A percentile compares a stretch with the other conserved stretches of the same genome.
These are phyloP conservation scores for Pipa parva DNA, from an alignment of 2,113 vertebrate genomes.

Conservation along the genomic window DNA sequence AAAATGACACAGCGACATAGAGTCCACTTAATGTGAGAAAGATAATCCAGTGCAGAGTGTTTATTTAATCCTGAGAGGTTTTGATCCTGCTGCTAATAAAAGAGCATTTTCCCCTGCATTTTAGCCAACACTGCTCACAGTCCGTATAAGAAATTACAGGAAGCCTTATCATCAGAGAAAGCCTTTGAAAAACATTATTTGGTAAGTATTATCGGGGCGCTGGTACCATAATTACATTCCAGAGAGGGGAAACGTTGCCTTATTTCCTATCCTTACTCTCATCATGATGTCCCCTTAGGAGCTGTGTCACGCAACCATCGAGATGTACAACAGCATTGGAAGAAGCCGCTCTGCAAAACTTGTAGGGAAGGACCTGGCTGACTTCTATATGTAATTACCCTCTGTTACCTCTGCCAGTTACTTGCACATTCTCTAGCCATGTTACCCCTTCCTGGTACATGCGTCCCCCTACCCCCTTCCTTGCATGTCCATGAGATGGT, in stretches of 20 bases:
- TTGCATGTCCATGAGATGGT: not conserved
- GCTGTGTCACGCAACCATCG: constrained; percentile 87
- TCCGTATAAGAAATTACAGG: constrained; percentile 95
- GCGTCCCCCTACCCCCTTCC: not conserved
- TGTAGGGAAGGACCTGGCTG: constrained; percentile 92
- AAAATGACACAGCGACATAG: too few species aligned
- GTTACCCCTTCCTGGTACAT: not conserved
- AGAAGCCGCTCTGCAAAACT: constrained; percentile 83
- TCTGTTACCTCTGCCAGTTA: too few species aligned
- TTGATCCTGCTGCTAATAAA: too few species aligned
- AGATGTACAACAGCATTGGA: constrained; percentile 88
- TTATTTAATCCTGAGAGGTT: not conserved
- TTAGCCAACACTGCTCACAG: constrained; percentile 88
- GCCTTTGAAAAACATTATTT: constrained; percentile 96
- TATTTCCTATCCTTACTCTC: constrained; percentile 15
- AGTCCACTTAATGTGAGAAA: too few species aligned
- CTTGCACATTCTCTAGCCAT: not conserved
- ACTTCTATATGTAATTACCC: constrained; percentile 92
- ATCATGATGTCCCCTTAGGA: constrained; percentile 72
- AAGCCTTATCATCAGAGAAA: constrained; percentile 93
- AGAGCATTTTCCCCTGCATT: constrained; percentile 47
- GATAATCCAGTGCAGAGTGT: not conserved
- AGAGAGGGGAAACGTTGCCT: too few species aligned
- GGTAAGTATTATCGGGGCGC: too few species aligned
- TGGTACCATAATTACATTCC: too few species aligned